A percentile compares a stretch with the other conserved stretches of the same genome.
These are phyloP conservation scores for Ciconia stormi DNA, from an alignment of 2,113 vertebrate genomes.

Conservation along the genomic window DNA sequence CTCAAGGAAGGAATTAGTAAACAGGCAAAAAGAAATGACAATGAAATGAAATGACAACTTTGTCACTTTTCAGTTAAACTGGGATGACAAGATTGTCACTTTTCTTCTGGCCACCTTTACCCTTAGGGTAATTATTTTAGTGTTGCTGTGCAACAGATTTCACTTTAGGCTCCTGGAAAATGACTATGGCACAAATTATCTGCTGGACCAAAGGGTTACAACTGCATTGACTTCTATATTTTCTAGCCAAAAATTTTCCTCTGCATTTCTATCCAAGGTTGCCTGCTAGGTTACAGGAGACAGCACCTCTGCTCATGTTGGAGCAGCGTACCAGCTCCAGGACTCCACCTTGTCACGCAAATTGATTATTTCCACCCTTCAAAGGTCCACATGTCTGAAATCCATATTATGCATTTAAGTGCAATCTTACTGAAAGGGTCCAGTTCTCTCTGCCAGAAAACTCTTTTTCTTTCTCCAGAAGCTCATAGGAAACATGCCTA, in stretches of 20 bases:
- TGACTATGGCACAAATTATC: not conserved
- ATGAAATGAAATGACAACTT: not conserved
- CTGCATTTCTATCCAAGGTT: not conserved
- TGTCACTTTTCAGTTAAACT: not conserved
- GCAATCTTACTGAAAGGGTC: conserved; percentile 15
- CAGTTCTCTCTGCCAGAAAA: conserved; percentile 28
- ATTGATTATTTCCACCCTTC: conserved; percentile 54
- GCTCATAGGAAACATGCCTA: not conserved
- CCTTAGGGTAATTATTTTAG: not conserved
- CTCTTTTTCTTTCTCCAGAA: not conserved
- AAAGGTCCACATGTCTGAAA: conserved; percentile 2
- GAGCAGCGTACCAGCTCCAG: not conserved
- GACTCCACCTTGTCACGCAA: not conserved
- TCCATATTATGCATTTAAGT: not conserved
- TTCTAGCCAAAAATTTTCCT: not conserved
- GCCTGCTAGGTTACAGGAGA: not conserved
- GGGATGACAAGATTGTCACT: conserved; percentile 1
- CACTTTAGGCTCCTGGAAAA: not conserved
- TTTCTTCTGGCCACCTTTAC: not conserved
- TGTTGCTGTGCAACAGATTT: not conserved
- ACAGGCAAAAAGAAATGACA: not conserved
- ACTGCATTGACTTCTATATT: not conserved
- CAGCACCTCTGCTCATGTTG: not conserved
- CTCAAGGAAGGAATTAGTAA: not conserved
- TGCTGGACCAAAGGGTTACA: not conserved